Evolutionary conservation across 2,113 vertebrate species (phyloP).

Genomic region (Numida meleagris): DNA sequence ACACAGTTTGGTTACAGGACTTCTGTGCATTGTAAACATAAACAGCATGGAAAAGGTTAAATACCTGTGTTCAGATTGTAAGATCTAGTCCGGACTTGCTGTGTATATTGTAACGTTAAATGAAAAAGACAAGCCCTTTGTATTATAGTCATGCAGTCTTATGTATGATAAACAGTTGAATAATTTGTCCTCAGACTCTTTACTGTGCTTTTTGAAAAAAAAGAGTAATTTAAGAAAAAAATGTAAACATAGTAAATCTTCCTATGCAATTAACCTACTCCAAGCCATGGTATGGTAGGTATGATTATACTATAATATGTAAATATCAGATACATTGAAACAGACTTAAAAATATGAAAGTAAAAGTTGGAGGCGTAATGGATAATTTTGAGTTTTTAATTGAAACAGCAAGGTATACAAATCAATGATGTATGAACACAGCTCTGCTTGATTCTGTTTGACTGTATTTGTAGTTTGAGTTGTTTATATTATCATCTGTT

Average conservation of each 20-base stretch:
- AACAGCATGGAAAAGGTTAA: slow-evolving; percentile 99
- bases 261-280: slow-evolving; percentile 79
- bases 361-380: slow-evolving; percentile 74
- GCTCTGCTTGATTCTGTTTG: slow-evolving; percentile 34
- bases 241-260: slow-evolving; percentile 80
- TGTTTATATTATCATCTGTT: neutral
- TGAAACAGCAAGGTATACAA: slow-evolving; percentile 56
- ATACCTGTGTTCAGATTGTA: slow-evolving; percentile 99
- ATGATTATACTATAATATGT: slow-evolving; percentile 63
- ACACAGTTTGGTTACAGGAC: slow-evolving; percentile 96
- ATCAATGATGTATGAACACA: neutral
- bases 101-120: slow-evolving; percentile 99
- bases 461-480: slow-evolving; percentile 20
- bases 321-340: slow-evolving; percentile 52
- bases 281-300: slow-evolving; percentile 78
- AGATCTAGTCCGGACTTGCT: slow-evolving; percentile 99
- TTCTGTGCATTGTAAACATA: slow-evolving; percentile 99
- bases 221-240: slow-evolving; percentile 73
- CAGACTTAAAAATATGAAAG: slow-evolving; percentile 67
- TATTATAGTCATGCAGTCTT: slow-evolving; percentile 99
- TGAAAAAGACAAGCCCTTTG: slow-evolving; percentile 95
- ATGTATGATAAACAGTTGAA: slow-evolving; percentile 99
- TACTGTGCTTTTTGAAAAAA: slow-evolving; percentile 84
- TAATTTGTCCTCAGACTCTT: slow-evolving; percentile 95
- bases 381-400: slow-evolving; percentile 71